Base-by-base conservation (phyloP, 2,797 vertebrate genomes). In the Sebastes melanostomus region DNA sequence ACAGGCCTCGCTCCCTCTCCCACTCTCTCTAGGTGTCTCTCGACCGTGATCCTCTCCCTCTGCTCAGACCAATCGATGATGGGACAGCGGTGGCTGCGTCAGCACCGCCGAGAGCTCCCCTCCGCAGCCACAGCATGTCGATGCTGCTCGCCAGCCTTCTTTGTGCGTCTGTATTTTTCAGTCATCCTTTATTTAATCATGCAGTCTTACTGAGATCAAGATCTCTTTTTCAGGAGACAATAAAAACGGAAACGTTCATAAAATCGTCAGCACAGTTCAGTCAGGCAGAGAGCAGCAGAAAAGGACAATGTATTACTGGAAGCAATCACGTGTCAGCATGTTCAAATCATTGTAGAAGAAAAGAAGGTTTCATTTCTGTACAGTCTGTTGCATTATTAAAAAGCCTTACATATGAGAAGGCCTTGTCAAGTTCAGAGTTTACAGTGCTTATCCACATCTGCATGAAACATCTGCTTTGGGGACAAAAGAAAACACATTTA, bases 1-100 rank as follows among this genome's bases (percentile, higher is more conserved):
- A 61, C 69, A 77, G 66, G 38, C n/a, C 82, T 62, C 66, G 60
- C 67, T 42, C 60, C 9, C 63, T 61, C 34, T 72, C 29, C 18
- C 27, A 16, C 14, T 55, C 36, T 32, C 30, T 63, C 30, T 65
- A 8, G 12, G 10, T 13, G 18, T 56, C 62, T 66, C 68, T 59
- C 12, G 30, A 12, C 18, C 29, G 5, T 30, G 34, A 55, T 72
- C 22, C 27, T 20, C 46, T 52, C 25, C 30, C 2, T 11, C 30
- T 34, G 16, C 55, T 81, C 80, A 50, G 56, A 63, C 69, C 85
- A 86, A 78, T 88, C 78, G 38, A 90, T 88, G 82, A 71, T 30
- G 54, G 78, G 78, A 80, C 78, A 73, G 75, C 38, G 65, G 61
- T 50, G 70, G 86, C 83, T 86, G 88, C 75, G 86, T 90, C 88